Evolutionary conservation across 2,113 vertebrate species (phyloP), one percentile per base, ranked within the genome.

Genomic region (Paedocypris sp.): DNA sequence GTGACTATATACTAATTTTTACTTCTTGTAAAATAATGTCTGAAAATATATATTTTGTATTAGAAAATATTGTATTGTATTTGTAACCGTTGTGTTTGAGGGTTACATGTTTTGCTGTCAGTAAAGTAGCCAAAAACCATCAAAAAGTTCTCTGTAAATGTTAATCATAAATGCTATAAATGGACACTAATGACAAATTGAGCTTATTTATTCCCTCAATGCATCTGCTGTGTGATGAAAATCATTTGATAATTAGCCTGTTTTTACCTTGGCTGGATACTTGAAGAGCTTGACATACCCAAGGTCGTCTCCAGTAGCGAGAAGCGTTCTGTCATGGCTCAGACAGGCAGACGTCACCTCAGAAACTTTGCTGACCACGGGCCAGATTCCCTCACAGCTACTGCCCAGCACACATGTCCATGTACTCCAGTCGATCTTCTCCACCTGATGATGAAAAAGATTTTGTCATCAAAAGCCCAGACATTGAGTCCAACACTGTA

Each of bases 261-360:
- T 41, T 10, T 29, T 56, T 83, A 97, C 95, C 85, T 91, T 97
- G 59, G 89, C 88, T 39, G 95, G 94, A 61, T 91, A 97, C 77
- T 83, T 89, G 74, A 99, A 99, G 41, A 99, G 87, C 73, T 99
- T 99, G 71, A 99, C 86, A 67, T 97, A 97, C 78, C 95, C 95
- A 76, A 97, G 87, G 76, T 99, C 94, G 75, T 99, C 94, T 64
- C 94, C 95, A 32, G 95, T 96, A 38, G 91, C 93, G 53, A 99
- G 82, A 18, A 99, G 81, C 78, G 86, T 90, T 72, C 72, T 89
- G 70, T 94, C 87, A 51, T 79, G 86, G 72, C 89, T 96, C 71
- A 97, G 91, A 76, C 91, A 92, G 35, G 91, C 88, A 29, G 91
- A 62, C 29, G 88, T 96, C 67, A 99, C 86, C 63, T 97, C 95